These are phyloP conservation scores for Mergus octosetaceus DNA, from an alignment of 2,797 vertebrate genomes.

Conservation along the genomic window DNA sequence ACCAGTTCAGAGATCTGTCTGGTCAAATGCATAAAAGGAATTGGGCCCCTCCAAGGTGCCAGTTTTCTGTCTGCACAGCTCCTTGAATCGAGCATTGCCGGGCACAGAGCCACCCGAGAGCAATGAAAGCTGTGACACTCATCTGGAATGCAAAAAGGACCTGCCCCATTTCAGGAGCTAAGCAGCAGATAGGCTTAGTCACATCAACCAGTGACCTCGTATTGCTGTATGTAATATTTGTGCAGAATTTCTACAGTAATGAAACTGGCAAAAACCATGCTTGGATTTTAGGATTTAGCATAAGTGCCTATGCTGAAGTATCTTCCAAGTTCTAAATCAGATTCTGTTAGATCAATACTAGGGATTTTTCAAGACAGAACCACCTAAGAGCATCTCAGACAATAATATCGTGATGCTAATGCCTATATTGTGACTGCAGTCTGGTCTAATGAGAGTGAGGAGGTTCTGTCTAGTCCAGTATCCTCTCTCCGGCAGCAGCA, in stretches of 20 bases:
- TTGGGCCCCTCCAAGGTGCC: not conserved
- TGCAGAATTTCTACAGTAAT: fast-evolving
- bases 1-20: not conserved
- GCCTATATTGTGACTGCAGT: not conserved
- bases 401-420: not conserved
- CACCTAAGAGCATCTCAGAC: not conserved
- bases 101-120: not conserved
- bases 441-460: not conserved
- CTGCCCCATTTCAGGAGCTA: not conserved
- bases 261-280: not conserved
- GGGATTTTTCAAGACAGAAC: not conserved
- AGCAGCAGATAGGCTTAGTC: not conserved
- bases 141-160: fast-evolving
- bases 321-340: not conserved
- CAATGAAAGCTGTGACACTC: fast-evolving
- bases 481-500: not conserved
- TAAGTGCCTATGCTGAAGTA: not conserved
- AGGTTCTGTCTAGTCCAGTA: not conserved
- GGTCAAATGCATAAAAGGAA: fast-evolving
- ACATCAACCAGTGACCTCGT: not conserved
- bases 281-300: conserved; percentile 30
- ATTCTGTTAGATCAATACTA: not conserved
- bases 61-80: fast-evolving
- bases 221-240: fast-evolving
- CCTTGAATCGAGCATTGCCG: not conserved